Evolutionary conservation across 2,888 invertebrate genomes (phyloP).

Genomic region (Ischnus inquisitorius): DNA sequence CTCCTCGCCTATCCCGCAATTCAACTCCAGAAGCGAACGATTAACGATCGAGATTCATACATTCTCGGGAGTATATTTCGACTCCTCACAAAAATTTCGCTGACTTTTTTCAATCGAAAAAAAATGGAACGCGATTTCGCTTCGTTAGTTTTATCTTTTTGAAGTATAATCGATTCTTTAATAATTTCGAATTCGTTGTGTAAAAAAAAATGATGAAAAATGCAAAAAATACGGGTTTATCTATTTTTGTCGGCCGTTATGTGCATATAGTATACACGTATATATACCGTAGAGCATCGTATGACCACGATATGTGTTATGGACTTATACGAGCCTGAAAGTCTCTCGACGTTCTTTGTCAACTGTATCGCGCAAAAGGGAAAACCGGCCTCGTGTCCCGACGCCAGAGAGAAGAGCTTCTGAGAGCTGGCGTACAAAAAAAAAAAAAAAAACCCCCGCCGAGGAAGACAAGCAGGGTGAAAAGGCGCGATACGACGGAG

Average conservation of each 20-base stretch:
- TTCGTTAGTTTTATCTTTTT: no score
- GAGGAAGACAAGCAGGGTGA: slow-evolving; percentile 3
- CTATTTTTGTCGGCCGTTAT: slow-evolving; percentile 63
- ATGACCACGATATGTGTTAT: slow-evolving; percentile 27
- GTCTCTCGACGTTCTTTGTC: slow-evolving; percentile 8
- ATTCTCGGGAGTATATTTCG: no score
- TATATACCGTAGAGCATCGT: slow-evolving; percentile 40
- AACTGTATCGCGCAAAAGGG: slow-evolving; percentile 42
- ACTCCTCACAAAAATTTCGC: no score
- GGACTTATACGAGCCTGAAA: slow-evolving; percentile 29
- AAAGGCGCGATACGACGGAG: not conserved
- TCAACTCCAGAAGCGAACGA: no score
- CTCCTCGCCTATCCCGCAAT: no score
- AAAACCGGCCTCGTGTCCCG: slow-evolving; percentile 43
- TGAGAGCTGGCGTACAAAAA: not conserved
- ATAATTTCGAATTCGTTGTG: no score
- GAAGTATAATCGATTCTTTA: no score
- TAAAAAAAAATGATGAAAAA: no score
- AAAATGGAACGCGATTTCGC: no score
- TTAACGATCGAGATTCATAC: no score
- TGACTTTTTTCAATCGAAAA: no score
- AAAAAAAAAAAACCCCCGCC: not conserved
- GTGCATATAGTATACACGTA: not conserved
- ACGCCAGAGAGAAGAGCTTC: not conserved
- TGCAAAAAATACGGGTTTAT: no score